These are phyloP conservation scores for Champsocephalus esox DNA, from an alignment of 2,797 vertebrate genomes.

Conservation along the genomic window DNA sequence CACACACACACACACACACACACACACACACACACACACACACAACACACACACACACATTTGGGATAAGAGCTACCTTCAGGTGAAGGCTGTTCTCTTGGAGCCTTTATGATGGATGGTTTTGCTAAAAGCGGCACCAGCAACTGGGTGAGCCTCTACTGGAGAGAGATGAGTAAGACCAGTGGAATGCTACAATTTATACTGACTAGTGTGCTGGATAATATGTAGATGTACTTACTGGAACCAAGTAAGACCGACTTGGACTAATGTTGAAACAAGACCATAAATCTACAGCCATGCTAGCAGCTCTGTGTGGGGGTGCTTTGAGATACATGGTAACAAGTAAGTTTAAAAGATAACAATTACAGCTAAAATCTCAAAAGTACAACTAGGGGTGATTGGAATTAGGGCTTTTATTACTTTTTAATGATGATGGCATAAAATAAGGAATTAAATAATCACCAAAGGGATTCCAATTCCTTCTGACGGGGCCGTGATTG, in stretches of 20 bases:
- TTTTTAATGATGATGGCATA: background rate
- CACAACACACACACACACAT: slow-evolving; percentile 11
- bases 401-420: background rate
- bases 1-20: background rate
- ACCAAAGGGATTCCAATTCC: background rate
- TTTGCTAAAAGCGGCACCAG: slow-evolving; percentile 23
- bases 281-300: background rate
- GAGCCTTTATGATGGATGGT: slow-evolving; percentile 16
- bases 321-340: background rate
- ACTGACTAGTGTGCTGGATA: slow-evolving; percentile 12
- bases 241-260: slow-evolving; percentile 8
- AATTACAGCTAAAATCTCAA: background rate
- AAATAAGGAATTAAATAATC: background rate
- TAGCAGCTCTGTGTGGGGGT: background rate
- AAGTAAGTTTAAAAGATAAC: too few relatives aligned
- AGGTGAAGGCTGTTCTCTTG: slow-evolving; percentile 11
- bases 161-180: slow-evolving; percentile 14
- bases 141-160: slow-evolving; percentile 22
- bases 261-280: slow-evolving; percentile 3
- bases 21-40: slow-evolving; percentile 1
- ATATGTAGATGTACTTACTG: slow-evolving; percentile 9
- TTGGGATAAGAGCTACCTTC: slow-evolving; percentile 21
- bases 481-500: background rate
- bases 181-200: slow-evolving; percentile 27
- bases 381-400: background rate